phyloP scores from a whole-genome alignment of 2,888 invertebrate genomes.

The Fragum fragum region DNA sequence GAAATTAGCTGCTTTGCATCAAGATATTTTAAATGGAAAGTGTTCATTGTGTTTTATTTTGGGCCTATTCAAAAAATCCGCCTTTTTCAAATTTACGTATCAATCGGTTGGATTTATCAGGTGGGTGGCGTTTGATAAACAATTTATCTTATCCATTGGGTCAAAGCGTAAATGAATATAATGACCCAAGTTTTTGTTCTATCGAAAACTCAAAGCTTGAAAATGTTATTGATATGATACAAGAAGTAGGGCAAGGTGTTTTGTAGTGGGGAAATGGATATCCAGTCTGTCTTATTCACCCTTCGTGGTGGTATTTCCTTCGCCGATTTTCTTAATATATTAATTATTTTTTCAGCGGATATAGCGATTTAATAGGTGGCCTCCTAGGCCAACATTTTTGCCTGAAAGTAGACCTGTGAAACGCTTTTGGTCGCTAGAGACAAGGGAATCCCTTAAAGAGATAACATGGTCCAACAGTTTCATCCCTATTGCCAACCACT shows the following conservation, averaged over 20 bases:
- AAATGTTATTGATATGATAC: not conserved
- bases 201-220: not conserved
- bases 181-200: constrained; percentile 1
- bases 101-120: not conserved
- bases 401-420: too few relatives aligned
- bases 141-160: not conserved
- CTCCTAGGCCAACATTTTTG: too few relatives aligned
- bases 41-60: not conserved
- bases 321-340: too few relatives aligned
- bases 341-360: too few relatives aligned
- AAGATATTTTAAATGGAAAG: not conserved
- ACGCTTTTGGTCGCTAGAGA: too few relatives aligned
- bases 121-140: too few relatives aligned
- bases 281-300: not conserved
- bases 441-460: too few relatives aligned
- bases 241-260: not conserved
- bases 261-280: not conserved
- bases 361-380: too few relatives aligned
- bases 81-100: not conserved
- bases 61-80: too few relatives aligned
- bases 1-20: not conserved
- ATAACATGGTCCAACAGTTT: too few relatives aligned
- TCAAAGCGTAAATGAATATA: not conserved
- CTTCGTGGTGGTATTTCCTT: too few relatives aligned
- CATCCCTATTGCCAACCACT: too few relatives aligned